Conservation (phyloP, 1,140 invertebrate species). For the Magallana angulata region DNA sequence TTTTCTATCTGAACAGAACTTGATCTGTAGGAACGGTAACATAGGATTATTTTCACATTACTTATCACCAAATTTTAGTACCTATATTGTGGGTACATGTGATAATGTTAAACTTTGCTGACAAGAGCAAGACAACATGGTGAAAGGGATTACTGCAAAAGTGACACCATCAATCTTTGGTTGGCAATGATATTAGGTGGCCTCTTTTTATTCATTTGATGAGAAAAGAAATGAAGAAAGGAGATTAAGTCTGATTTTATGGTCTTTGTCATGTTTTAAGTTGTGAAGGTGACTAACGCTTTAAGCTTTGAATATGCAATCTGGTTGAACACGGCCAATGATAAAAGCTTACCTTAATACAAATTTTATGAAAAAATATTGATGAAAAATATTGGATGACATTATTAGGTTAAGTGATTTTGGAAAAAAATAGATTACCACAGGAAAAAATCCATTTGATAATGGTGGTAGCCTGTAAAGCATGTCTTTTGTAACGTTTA, state of each 20-base stretch:
- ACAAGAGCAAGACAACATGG: not conserved
- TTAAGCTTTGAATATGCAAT: not conserved
- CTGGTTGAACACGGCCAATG: not conserved
- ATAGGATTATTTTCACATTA: constrained; percentile 25
- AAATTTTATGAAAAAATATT: constrained; percentile 35
- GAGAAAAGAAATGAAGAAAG: constrained; percentile 15
- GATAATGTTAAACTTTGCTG: not conserved
- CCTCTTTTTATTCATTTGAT: constrained; percentile 19
- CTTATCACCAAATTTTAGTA: constrained; percentile 29
- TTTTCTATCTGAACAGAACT: not conserved
- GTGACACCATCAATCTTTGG: not conserved
- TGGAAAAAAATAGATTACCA: not conserved
- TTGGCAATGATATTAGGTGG: constrained; percentile 25
- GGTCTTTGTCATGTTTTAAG: constrained; percentile 16
- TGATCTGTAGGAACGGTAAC: not conserved
- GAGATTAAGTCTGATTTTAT: constrained; percentile 30
- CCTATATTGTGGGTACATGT: constrained; percentile 7
- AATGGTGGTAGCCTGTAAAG: not conserved
- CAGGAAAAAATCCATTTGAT: not conserved
- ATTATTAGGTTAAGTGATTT: constrained; percentile 7
- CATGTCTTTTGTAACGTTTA: no score
- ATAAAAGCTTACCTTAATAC: constrained; percentile 29
- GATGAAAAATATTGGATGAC: not conserved
- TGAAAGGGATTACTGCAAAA: constrained; percentile 2
- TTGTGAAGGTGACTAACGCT: constrained; percentile 26